Evolutionary conservation across 2,113 vertebrate species (phyloP).

Genomic region (Lepidiolamprologus cunningtoni): DNA sequence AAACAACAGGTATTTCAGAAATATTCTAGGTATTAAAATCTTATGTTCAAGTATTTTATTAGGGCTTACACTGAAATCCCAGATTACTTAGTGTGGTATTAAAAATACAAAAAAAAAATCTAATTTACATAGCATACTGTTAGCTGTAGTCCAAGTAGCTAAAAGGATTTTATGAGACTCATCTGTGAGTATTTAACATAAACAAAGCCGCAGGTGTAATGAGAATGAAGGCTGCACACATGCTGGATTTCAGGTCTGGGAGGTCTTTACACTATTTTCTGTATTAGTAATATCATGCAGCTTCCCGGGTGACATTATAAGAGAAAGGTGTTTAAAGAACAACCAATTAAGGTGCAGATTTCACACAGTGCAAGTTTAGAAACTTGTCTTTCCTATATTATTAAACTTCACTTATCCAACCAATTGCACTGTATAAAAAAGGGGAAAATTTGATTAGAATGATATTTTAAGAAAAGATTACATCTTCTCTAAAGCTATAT

Average conservation of each 20-base stretch:
- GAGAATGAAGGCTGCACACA: constrained; percentile 10
- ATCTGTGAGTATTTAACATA: constrained; percentile 45
- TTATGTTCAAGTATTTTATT: not conserved
- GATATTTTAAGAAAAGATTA: constrained; percentile 4
- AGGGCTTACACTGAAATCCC: not conserved
- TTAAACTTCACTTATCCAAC: not conserved
- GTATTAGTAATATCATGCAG: not conserved
- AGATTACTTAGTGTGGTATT: not conserved
- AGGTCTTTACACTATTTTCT: constrained; percentile 2
- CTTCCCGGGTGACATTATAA: not conserved
- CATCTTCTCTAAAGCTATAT: not conserved
- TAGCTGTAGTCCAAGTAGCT: not conserved
- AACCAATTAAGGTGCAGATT: not conserved
- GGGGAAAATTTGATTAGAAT: not conserved
- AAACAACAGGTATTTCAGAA: not conserved
- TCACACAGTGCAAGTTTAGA: not conserved
- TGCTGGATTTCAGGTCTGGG: constrained; percentile 13
- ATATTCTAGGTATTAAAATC: not conserved
- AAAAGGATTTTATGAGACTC: constrained; percentile 6
- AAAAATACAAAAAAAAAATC: not conserved
- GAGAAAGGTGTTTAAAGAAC: not conserved
- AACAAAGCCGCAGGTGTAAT: constrained; percentile 24
- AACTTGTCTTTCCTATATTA: not conserved
- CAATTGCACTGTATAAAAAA: not conserved
- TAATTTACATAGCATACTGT: not conserved